Base-by-base conservation (phyloP, 2,797 vertebrate genomes). In the Manis javanica region DNA sequence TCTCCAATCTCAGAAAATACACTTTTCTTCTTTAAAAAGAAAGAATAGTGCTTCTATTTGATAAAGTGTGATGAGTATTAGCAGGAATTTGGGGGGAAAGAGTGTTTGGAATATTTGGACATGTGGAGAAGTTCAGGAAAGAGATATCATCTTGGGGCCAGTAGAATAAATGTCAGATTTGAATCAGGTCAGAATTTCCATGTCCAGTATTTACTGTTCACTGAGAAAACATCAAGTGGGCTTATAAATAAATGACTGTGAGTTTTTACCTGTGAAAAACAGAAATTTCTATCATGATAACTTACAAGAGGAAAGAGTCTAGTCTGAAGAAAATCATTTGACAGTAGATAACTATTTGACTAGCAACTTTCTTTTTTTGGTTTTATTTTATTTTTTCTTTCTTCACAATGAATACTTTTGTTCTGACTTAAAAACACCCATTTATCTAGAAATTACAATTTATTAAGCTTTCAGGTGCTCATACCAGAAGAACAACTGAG, bases 151-250 rank as follows among this genome's bases (percentile, higher is more conserved):
- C 39, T 81, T 92, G 53, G 18, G 53, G 51, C 29, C 29, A 96
- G 87, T n/a, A 94, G 83, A 84, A 37, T 84, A 92, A 95, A 85
- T 81, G 46, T 85, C 59, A 49, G n/a, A 75, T 29, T 84, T 92
- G 46, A 92, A 85, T 84, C 26, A 63, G 46, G 34, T 92, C 37
- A 87, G 23, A 79, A 55, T 87, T 90, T 79, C 19, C 64, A 15
- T 87, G 59, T 64, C 39, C 39, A 26, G 11, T 42, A 59, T 75
- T 72, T 1, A 51, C 14, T 90, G 15, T 90, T 92, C 90, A 55
- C 46, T 72, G 51, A 90, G 55, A 92, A 85, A 92, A 82, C 49
- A 96, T 53, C 12, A 64, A 69, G 23, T 0, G 55, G 12, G 1
- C 13, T 87, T 84, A 4, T 55, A 90, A 92, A 39, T 39, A 39